Conservation (phyloP, 2,888 invertebrate genomes). For the Sericinus montela region DNA sequence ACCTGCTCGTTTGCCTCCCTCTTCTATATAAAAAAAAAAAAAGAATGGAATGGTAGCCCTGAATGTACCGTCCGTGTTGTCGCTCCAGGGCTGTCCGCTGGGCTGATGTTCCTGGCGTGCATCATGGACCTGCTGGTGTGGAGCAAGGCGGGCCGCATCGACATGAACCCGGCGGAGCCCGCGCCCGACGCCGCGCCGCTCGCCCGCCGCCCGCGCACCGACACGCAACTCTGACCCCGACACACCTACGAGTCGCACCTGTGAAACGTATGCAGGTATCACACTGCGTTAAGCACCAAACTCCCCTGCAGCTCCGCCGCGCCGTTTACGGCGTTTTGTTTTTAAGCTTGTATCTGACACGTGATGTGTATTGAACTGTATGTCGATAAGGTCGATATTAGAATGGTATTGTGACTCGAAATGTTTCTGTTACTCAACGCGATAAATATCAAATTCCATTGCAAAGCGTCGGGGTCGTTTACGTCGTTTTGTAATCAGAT, state of each 20-base stretch:
- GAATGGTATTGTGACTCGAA: neutral
- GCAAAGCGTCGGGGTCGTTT: too few relatives aligned
- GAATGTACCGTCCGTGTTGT: too few relatives aligned
- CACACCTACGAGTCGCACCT: conserved; percentile 51
- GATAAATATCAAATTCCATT: too few relatives aligned
- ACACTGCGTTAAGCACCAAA: neutral
- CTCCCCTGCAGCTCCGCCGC: neutral
- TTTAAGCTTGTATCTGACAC: too few relatives aligned
- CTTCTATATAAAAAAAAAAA: too few relatives aligned
- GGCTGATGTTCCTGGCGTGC: conserved; percentile 91
- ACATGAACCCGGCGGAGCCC: conserved; percentile 77
- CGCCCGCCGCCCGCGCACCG: conserved; percentile 30
- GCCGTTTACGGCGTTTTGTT: neutral
- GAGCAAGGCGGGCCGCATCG: conserved; percentile 92
- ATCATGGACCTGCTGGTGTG: conserved; percentile 93
- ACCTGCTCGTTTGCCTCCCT: too few relatives aligned
- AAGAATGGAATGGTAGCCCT: too few relatives aligned
- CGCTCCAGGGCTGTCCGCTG: conserved; percentile 88
- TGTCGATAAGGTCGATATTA: neutral
- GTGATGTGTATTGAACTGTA: neutral
- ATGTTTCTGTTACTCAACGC: too few relatives aligned
- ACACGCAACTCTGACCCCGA: conserved; percentile 61
- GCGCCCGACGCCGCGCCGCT: conserved; percentile 22
- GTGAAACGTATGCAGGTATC: conserved; percentile 23
- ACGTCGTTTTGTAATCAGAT: too few relatives aligned